These are phyloP conservation scores for Nebria brevicollis DNA, from an alignment of 2,888 invertebrate genomes.

Conservation along the genomic window DNA sequence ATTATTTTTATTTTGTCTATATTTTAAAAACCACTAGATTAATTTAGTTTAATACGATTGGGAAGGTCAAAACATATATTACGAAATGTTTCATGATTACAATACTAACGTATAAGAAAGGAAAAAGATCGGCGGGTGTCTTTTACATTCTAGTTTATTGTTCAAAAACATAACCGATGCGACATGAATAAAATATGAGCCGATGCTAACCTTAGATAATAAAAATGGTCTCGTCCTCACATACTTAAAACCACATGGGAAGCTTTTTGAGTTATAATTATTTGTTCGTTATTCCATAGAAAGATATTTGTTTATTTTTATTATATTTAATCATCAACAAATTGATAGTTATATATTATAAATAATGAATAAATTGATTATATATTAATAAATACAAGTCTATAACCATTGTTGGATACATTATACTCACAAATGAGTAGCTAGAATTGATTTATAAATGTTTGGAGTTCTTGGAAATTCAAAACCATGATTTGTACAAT, in stretches of 20 bases:
- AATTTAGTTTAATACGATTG: no score
- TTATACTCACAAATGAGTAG: not conserved
- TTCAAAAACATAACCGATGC: not conserved
- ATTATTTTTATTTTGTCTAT: no score
- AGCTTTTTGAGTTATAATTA: not conserved
- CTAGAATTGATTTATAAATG: no score
- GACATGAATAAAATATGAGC: not conserved
- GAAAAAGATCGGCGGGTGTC: not conserved
- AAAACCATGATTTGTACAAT: no score
- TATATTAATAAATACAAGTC: no score
- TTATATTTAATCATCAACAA: not conserved
- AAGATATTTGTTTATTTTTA: not conserved
- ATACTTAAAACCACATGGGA: not conserved
- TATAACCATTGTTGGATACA: not conserved
- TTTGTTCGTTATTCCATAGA: not conserved
- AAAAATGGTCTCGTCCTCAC: not conserved
- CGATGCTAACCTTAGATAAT: not conserved
- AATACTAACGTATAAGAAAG: not conserved
- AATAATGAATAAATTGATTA: no score
- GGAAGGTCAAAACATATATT: no score
- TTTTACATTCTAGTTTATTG: not conserved
- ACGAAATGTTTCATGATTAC: no score
- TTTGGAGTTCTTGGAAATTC: no score
- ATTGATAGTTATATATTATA: not conserved
- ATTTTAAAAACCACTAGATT: no score